Conservation (phyloP, 2,797 vertebrate species). For the Manis javanica region DNA sequence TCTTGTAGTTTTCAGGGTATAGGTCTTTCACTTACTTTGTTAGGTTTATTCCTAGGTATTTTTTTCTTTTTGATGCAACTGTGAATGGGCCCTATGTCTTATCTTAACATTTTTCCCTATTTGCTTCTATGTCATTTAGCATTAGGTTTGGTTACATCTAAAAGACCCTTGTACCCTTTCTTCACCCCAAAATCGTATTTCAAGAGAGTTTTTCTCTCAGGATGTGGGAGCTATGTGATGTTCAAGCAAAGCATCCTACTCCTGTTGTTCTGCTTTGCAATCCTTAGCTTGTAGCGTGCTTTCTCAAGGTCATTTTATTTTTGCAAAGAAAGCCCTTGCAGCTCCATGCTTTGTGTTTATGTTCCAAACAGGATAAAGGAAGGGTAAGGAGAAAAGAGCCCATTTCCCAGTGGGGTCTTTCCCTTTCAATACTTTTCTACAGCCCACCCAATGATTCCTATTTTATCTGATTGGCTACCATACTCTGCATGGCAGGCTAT, state of each 20-base stretch:
- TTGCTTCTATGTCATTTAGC: neutral
- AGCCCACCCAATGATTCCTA: neutral
- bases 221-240: neutral
- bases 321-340: neutral
- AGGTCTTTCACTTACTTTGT: no score
- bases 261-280: neutral
- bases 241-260: neutral
- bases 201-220: neutral
- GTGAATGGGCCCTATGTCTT: neutral
- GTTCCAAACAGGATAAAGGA: neutral
- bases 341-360: neutral
- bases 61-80: no score
- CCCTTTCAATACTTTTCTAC: neutral
- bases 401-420: neutral
- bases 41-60: no score
- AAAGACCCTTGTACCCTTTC: neutral
- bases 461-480: neutral
- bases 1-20: no score
- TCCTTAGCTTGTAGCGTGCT: neutral
- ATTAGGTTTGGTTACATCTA: neutral
- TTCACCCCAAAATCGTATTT: neutral
- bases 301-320: neutral
- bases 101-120: neutral
- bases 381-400: neutral
- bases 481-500: neutral